Evolutionary conservation across 2,797 vertebrate genomes (phyloP).

Genomic region (Phrynocephalus guinanensis): DNA sequence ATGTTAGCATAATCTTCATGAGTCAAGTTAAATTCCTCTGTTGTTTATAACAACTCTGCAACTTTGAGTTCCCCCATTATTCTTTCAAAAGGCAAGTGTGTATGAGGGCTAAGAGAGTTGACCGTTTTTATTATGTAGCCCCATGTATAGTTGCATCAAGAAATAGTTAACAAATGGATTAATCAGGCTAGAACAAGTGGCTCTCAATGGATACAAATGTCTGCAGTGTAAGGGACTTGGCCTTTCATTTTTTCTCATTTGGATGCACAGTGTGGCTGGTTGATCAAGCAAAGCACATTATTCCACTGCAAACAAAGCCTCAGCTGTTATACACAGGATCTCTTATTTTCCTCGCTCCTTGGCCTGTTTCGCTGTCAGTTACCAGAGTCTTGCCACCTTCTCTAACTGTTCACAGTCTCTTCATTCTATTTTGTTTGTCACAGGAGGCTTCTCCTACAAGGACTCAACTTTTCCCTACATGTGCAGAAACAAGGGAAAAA

Average conservation of each 20-base stretch:
- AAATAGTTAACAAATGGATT: slow-evolving; percentile 13
- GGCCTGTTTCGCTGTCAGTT: not conserved
- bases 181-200: not conserved
- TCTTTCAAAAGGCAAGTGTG: not conserved
- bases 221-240: not conserved
- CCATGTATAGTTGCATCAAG: slow-evolving; percentile 2
- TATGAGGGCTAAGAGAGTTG: not conserved
- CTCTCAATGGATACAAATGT: not conserved
- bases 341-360: slow-evolving; percentile 2
- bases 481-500: not conserved
- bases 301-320: not conserved
- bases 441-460: not conserved
- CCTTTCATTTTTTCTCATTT: not conserved
- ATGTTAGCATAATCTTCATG: not conserved
- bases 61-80: not conserved
- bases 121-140: not conserved
- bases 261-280: not conserved
- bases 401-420: not conserved
- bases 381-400: not conserved
- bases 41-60: not conserved
- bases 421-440: slow-evolving; percentile 31
- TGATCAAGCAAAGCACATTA: not conserved
- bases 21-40: too few species aligned
- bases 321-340: not conserved
- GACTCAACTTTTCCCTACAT: not conserved